Evolutionary conservation across 2,888 invertebrate genomes (phyloP), one percentile per base, ranked within the genome.

Genomic region (Melanchra persicariae): DNA sequence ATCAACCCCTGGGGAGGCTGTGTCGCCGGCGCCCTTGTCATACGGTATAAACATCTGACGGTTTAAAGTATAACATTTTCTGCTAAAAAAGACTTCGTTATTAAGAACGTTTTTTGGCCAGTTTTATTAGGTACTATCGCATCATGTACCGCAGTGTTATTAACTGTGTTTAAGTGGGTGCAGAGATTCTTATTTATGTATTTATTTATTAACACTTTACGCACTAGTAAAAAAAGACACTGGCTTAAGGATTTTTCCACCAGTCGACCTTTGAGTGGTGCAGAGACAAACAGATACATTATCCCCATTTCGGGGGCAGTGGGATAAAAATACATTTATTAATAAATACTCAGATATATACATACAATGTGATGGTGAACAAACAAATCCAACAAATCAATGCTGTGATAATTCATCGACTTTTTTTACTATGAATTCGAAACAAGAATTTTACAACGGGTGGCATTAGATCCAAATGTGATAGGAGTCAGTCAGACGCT

Each of bases 1-100:
- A 81, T 82, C 81, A 87, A 76, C 78, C 80, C 80, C 74, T 43
- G 64, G 82, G 83, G 81, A 78, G 84, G 70, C 55, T 61, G 51
- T 70, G 66, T 70, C 73, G 68, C 60, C 71, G 63, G 62, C 73
- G 68, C 65, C 77, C 87, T 81, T 88, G 75, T 83, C 84, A 75
- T 69, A 58, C 70, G 70, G 71, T 75, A 79, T 74, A 81, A 77
- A 82, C 70, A 65, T 70, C 62, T 70, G 71, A 85, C 64, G 67
- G 78, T 61, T 70, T 76, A 47, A 60, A 74, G 24, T 60, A 59
- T 52, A 71, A 71, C 71, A 74, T 66, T 77, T 73, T 70, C 51
- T 47, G 61, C 62, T 54, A 45, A 70, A 77, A 81, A 81, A 51
- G 54, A 75, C 51, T 80, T 68, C 30, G 47, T 74, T 76, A 76